Conservation (phyloP, 1,140 invertebrate genomes). For the Paralvinella palmiformis region DNA sequence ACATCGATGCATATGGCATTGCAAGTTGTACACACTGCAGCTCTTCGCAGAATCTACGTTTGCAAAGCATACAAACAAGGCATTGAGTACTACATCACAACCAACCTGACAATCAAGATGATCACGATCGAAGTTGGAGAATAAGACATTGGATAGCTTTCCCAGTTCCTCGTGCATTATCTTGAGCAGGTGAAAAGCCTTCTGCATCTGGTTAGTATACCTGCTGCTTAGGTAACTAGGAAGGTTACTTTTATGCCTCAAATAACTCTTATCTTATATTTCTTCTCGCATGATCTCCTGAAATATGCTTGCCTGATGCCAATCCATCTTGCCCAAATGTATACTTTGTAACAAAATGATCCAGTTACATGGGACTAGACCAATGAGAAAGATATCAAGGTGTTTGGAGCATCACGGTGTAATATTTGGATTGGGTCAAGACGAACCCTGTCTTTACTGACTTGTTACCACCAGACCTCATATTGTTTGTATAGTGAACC, state of each 20-base stretch:
- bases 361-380: conserved; percentile 2
- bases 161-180: not conserved
- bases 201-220: not conserved
- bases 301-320: conserved; percentile 7
- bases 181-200: conserved; percentile 3
- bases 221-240: not conserved
- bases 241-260: not conserved
- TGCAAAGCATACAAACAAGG: conserved; percentile 3
- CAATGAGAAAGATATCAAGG: conserved; percentile 1
- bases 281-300: not conserved
- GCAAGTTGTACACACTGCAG: conserved; percentile 5
- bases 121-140: not conserved
- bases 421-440: conserved; percentile 1
- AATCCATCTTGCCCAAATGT: conserved; percentile 3
- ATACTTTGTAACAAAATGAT: not conserved
- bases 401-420: not conserved
- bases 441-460: not conserved
- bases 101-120: not conserved
- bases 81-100: conserved; percentile 5
- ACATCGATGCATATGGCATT: not conserved
- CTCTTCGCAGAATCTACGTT: conserved; percentile 1
- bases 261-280: conserved; percentile 1
- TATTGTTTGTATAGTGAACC: not conserved
- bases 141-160: not conserved
- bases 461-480: conserved; percentile 6